Conservation (phyloP, 2,888 invertebrate species). For the Galeopsomyia nigrocyanea region DNA sequence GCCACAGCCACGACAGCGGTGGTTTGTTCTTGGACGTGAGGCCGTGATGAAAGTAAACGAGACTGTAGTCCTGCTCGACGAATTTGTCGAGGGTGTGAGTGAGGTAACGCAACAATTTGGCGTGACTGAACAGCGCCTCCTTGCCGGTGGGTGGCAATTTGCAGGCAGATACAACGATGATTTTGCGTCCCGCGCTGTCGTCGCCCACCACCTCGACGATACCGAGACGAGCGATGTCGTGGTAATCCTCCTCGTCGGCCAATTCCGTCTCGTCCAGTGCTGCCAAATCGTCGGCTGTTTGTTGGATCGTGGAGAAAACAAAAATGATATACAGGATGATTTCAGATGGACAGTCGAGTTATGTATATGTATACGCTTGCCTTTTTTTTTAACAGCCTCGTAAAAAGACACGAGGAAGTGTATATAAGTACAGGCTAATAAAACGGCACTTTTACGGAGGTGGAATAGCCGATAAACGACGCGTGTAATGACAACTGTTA, state of each 20-base stretch:
- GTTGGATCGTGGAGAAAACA: neutral
- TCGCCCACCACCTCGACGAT: constrained; percentile 89
- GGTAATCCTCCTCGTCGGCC: constrained; percentile 73
- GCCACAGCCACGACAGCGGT: constrained; percentile 94
- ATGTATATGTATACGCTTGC: too few relatives aligned
- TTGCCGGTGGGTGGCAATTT: constrained; percentile 76
- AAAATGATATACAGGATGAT: neutral
- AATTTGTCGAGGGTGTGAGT: constrained; percentile 95
- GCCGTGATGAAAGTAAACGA: constrained; percentile 98
- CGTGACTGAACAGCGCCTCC: constrained; percentile 80
- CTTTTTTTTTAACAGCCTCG: too few relatives aligned
- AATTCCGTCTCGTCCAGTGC: constrained; percentile 63
- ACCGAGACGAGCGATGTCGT: constrained; percentile 80
- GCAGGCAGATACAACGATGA: constrained; percentile 97
- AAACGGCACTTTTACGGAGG: too few relatives aligned
- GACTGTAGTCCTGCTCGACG: constrained; percentile 98
- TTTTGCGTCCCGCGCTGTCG: constrained; percentile 89
- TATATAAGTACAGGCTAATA: too few relatives aligned
- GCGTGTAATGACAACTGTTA: too few relatives aligned
- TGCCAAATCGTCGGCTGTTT: constrained; percentile 64
- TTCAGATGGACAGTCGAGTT: neutral
- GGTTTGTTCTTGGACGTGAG: constrained; percentile 97
- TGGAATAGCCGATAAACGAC: too few relatives aligned
- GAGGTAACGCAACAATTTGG: constrained; percentile 84
- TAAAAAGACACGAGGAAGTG: too few relatives aligned